Conservation (phyloP, 2,797 vertebrate genomes). For the Echeneis naucrates region DNA sequence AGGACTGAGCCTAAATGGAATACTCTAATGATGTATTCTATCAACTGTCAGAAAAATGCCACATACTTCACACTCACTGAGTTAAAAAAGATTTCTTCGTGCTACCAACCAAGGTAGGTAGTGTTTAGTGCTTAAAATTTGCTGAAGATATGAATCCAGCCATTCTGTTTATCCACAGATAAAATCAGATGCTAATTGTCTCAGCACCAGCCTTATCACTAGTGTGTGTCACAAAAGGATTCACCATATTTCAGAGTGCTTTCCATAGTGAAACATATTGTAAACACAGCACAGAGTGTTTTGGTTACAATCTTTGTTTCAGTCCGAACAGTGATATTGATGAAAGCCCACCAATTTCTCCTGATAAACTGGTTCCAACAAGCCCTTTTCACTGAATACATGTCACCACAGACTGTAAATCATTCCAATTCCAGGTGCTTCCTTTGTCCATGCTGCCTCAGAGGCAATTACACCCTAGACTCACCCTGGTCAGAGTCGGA, state of each 20-base stretch:
- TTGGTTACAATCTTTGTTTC: not conserved
- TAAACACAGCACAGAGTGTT: not conserved
- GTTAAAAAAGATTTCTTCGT: not conserved
- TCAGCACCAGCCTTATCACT: not conserved
- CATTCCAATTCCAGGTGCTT: not conserved
- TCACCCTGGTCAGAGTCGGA: conserved; percentile 94
- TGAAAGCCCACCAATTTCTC: not conserved
- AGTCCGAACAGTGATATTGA: too few relatives aligned
- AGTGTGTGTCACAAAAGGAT: not conserved
- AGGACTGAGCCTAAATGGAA: too few relatives aligned
- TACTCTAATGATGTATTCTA: not conserved
- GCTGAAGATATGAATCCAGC: not conserved
- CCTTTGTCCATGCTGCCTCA: not conserved
- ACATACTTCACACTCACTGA: too few relatives aligned
- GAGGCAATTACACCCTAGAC: too few relatives aligned
- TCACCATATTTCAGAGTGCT: not conserved
- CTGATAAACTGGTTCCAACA: not conserved
- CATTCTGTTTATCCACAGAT: not conserved
- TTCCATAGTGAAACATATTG: not conserved
- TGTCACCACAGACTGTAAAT: not conserved
- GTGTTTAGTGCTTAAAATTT: not conserved
- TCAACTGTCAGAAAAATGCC: not conserved
- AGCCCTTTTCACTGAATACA: not conserved
- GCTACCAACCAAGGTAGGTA: not conserved
- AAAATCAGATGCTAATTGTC: not conserved